phyloP scores from a whole-genome alignment of 2,888 invertebrate species.

The Leptopilina syphax region DNA sequence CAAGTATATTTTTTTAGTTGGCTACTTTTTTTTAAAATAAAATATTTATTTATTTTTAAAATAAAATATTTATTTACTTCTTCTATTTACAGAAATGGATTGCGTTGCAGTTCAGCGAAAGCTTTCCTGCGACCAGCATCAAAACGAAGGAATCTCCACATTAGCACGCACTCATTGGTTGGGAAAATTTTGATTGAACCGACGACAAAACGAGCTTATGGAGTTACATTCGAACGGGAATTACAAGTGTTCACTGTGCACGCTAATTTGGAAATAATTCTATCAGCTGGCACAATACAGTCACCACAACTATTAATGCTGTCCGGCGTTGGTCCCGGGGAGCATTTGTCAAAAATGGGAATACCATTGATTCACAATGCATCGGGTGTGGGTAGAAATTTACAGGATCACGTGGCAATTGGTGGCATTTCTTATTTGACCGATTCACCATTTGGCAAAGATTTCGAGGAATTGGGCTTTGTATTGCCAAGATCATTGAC shows the following conservation, averaged over 20 bases:
- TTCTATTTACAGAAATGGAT: conserved; percentile 80
- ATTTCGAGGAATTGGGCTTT: conserved; percentile 80
- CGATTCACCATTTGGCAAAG: conserved; percentile 78
- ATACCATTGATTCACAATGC: conserved; percentile 81
- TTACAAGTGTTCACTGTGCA: conserved; percentile 78
- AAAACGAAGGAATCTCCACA: conserved; percentile 85
- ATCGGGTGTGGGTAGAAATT: conserved; percentile 88
- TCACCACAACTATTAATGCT: conserved; percentile 92
- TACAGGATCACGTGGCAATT: conserved; percentile 90
- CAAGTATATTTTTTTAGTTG: no score
- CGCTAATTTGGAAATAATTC: conserved; percentile 86
- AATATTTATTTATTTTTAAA: no score
- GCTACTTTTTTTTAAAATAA: no score
- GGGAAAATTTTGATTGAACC: conserved; percentile 83
- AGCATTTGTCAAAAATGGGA: conserved; percentile 81
- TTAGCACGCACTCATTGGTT: conserved; percentile 84
- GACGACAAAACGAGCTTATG: conserved; percentile 81
- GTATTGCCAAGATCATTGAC: conserved; percentile 83
- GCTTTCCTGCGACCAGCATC: conserved; percentile 85
- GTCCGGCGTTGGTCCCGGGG: conserved; percentile 87
- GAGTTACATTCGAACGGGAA: conserved; percentile 82
- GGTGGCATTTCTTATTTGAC: conserved; percentile 85
- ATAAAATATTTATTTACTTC: no score
- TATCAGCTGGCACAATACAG: conserved; percentile 91
- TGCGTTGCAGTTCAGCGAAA: conserved; percentile 90